These are phyloP conservation scores for Samia ricini DNA, from an alignment of 1,140 invertebrate genomes.

Conservation along the genomic window DNA sequence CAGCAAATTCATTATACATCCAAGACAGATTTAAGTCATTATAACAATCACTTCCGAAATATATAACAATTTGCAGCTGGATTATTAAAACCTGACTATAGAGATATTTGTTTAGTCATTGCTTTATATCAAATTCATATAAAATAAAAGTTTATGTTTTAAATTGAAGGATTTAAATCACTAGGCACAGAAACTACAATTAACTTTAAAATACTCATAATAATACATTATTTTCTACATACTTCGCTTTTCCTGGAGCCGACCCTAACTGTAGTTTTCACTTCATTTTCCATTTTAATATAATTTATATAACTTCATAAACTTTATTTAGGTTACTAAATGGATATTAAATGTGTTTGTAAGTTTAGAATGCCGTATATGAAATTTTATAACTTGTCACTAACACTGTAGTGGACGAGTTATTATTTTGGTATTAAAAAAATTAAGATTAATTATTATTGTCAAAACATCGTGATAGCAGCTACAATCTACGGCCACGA, in stretches of 20 bases:
- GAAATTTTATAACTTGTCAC: slow-evolving; percentile 46
- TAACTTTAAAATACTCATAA: not conserved
- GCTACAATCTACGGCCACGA: not conserved
- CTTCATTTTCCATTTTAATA: slow-evolving; percentile 48
- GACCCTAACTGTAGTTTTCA: slow-evolving; percentile 57
- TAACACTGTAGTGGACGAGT: slow-evolving; percentile 71
- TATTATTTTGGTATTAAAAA: slow-evolving; percentile 21
- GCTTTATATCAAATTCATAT: too few relatives aligned
- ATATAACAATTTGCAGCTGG: not conserved
- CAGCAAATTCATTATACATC: not conserved
- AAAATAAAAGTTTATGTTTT: too few relatives aligned
- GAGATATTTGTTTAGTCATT: not conserved
- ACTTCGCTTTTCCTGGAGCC: slow-evolving; percentile 74
- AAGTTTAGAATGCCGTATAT: not conserved
- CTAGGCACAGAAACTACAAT: not conserved
- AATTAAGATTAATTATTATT: not conserved
- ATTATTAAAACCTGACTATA: not conserved
- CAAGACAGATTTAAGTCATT: not conserved
- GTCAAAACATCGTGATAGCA: not conserved
- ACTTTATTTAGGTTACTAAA: not conserved
- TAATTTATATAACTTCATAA: slow-evolving; percentile 25
- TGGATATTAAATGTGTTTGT: not conserved
- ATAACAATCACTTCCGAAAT: not conserved
- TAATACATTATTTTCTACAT: slow-evolving; percentile 10
- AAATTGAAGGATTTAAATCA: too few relatives aligned